Conservation (phyloP, 2,113 vertebrate genomes). For the Macquaria ambigua region DNA sequence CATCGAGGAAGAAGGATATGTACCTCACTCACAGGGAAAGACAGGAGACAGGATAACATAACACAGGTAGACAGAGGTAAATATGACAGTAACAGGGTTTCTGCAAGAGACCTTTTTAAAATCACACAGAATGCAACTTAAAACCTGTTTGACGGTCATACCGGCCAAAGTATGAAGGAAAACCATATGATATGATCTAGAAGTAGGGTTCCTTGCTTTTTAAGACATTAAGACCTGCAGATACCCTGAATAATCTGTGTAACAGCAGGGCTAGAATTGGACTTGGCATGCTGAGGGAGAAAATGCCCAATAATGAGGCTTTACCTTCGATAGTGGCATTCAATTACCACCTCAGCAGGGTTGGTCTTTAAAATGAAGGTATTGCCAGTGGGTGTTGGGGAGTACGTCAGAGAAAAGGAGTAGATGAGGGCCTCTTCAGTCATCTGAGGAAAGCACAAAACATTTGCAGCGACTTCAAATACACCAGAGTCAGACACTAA, state of each 20-base stretch:
- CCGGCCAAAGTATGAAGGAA: background rate
- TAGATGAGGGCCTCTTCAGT: conserved; percentile 74
- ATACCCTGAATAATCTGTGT: background rate
- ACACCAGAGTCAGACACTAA: no score
- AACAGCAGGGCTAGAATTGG: background rate
- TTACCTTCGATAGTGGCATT: conserved; percentile 80
- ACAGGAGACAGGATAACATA: background rate
- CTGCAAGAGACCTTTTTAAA: background rate
- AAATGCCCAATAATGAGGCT: background rate
- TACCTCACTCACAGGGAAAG: background rate
- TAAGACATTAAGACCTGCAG: background rate
- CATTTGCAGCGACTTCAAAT: background rate
- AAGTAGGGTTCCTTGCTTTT: background rate
- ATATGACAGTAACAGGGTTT: background rate
- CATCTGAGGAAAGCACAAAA: conserved; percentile 56
- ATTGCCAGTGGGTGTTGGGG: conserved; percentile 49
- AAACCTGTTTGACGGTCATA: background rate
- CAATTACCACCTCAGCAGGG: conserved; percentile 55
- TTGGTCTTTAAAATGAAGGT: conserved; percentile 71
- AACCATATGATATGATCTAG: background rate
- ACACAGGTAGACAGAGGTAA: background rate
- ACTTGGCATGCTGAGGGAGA: background rate
- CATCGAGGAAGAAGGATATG: background rate
- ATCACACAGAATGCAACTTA: background rate
- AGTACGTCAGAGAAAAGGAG: conserved; percentile 72